Base-by-base conservation (phyloP, 2,888 invertebrate genomes). In the Aspidiotus destructor region DNA sequence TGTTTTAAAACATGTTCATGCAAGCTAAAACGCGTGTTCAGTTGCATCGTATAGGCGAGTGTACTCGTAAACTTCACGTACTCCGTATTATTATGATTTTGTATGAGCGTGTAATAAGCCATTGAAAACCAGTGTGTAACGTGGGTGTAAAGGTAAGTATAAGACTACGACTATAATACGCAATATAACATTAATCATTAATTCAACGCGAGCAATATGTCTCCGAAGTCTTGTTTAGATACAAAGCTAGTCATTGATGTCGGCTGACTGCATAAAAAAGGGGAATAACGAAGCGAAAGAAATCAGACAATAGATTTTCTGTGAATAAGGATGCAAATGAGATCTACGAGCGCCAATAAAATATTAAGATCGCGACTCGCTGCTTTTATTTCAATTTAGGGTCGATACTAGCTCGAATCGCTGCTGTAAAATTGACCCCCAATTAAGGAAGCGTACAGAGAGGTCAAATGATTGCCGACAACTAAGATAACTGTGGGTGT, bases 1-100 rank as follows among this genome's bases (percentile, higher is more conserved):
- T 28, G 28, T 28, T 28, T 58, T 28, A 40, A 13, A 58, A 58
- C 58, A 58, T 58, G 58, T 58, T 58, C 40, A 58, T 28, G 28
- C 58, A 15, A 17, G 58, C 13, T 58, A 13, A 13, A 28, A 28
- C 58, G 28, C 58, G 58, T 58, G 17, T 58, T 40, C 40, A 58
- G 28, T 28, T 58, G 58, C 40, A 58, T 8, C 13, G 17, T 58
- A 40, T 28, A 17, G 13, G 9, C 15, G 15, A 54, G 17, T n/a
- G 55, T 54, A n/a, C 10, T 54, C n/a, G 28, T 28, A 28, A 28
- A 28, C 28, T 28, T 28, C 28, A 28, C 28, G 28, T 28, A 28
- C 28, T 28, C 28, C 28, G 28, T 28, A 28, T 28, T 48, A 48
- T 13, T 48, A n/a, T 48, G 48, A n/a, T 48, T 48, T 48, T 48